These are phyloP conservation scores for Cochlearius cochlearius DNA, from an alignment of 2,113 vertebrate species.

Conservation along the genomic window DNA sequence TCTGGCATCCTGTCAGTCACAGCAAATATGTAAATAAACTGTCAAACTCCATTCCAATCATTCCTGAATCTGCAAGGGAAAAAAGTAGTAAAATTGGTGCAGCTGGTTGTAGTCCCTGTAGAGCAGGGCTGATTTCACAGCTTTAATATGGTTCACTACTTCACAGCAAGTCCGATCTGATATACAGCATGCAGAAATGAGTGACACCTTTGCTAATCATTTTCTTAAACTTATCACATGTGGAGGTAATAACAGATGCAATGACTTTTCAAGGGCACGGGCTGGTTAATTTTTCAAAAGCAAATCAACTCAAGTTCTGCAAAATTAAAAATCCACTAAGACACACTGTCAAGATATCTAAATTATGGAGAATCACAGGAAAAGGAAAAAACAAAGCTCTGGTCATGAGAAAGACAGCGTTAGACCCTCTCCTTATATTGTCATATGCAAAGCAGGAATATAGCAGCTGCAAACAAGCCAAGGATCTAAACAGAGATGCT, in stretches of 20 bases:
- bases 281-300: constrained; percentile 63
- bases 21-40: constrained; percentile 71
- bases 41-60: constrained; percentile 71
- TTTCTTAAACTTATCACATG: constrained; percentile 68
- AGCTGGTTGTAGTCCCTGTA: constrained; percentile 50
- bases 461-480: background rate
- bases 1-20: constrained; percentile 69
- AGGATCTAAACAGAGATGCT: background rate
- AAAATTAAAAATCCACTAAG: constrained; percentile 56
- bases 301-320: constrained; percentile 18
- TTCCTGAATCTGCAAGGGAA: constrained; percentile 56
- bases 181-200: constrained; percentile 54
- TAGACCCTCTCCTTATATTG: background rate
- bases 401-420: background rate
- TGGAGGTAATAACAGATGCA: constrained; percentile 55
- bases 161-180: constrained; percentile 64
- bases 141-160: constrained; percentile 67
- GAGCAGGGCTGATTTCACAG: constrained; percentile 66
- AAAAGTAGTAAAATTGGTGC: constrained; percentile 59
- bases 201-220: constrained; percentile 71
- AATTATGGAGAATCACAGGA: constrained; percentile 6
- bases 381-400: constrained; percentile 6
- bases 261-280: constrained; percentile 67
- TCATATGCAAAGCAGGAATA: background rate
- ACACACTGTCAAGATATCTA: constrained; percentile 9